These are phyloP conservation scores for Ladona fulva DNA, from an alignment of 1,140 invertebrate species.

Conservation along the genomic window DNA sequence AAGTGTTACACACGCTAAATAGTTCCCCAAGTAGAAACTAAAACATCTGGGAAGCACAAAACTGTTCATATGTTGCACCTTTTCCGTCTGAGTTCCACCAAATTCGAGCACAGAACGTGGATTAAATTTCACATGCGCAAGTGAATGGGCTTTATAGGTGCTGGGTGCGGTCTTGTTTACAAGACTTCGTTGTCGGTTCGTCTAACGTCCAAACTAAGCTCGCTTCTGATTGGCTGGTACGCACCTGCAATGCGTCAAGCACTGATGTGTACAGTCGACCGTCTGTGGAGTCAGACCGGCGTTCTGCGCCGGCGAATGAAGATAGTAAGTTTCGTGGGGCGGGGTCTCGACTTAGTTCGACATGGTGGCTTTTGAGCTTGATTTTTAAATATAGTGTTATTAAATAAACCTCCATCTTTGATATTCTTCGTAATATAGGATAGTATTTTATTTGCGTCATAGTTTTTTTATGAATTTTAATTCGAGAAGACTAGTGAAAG, in stretches of 20 bases:
- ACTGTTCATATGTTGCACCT: conserved; percentile 14
- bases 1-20: conserved; percentile 14
- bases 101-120: conserved; percentile 24
- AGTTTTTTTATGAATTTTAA: background rate
- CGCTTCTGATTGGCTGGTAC: conserved; percentile 53
- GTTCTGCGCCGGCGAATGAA: conserved; percentile 25
- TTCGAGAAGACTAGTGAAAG: conserved; percentile 5
- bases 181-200: conserved; percentile 37
- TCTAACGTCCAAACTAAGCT: conserved; percentile 27
- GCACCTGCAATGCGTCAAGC: conserved; percentile 76
- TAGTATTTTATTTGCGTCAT: background rate
- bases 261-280: conserved; percentile 3
- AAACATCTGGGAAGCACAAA: conserved; percentile 13
- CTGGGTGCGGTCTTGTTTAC: conserved; percentile 56
- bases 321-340: background rate
- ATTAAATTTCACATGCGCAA: conserved; percentile 30
- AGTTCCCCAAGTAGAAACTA: conserved; percentile 14
- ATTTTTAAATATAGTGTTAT: background rate
- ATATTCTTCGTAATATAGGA: background rate
- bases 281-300: conserved; percentile 32
- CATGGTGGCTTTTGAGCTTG: background rate
- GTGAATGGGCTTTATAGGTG: conserved; percentile 41
- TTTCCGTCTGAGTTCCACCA: conserved; percentile 7
- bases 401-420: background rate
- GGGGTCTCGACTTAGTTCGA: conserved; percentile 6